These are phyloP conservation scores for Rachycentron canadum DNA, from an alignment of 2,797 vertebrate species.

Conservation along the genomic window DNA sequence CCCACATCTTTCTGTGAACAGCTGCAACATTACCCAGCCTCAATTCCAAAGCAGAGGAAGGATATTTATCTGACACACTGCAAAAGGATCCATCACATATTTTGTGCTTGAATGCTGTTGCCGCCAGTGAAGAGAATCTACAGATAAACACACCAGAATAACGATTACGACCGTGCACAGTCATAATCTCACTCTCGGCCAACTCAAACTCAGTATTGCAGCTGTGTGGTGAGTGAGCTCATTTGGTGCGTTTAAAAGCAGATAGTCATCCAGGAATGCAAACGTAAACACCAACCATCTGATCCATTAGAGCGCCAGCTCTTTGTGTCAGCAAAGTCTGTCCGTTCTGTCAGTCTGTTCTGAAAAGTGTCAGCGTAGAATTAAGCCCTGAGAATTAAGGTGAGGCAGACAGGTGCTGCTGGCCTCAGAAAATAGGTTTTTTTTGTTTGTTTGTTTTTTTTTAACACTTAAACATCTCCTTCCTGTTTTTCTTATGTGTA, in stretches of 20 bases:
- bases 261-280: constrained; percentile 71
- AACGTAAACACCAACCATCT: constrained; percentile 79
- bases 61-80: constrained; percentile 20
- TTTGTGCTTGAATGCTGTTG: background rate
- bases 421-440: background rate
- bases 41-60: background rate
- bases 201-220: constrained; percentile 51
- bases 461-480: background rate
- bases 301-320: constrained; percentile 61
- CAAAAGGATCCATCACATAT: constrained; percentile 3
- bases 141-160: constrained; percentile 22
- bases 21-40: background rate
- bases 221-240: constrained; percentile 68
- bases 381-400: constrained; percentile 28
- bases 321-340: constrained; percentile 45
- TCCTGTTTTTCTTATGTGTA: background rate
- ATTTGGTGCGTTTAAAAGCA: constrained; percentile 62
- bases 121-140: background rate
- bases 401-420: constrained; percentile 1
- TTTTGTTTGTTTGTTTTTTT: background rate
- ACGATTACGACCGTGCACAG: constrained; percentile 16
- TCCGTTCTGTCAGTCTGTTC: constrained; percentile 16
- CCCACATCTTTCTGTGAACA: background rate
- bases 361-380: constrained; percentile 21
- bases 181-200: constrained; percentile 25